Percentiles rank a stretch among this genome's conserved stretches.
phyloP scores from a whole-genome alignment of 2,113 vertebrate species.

The Lepisosteus oculatus region DNA sequence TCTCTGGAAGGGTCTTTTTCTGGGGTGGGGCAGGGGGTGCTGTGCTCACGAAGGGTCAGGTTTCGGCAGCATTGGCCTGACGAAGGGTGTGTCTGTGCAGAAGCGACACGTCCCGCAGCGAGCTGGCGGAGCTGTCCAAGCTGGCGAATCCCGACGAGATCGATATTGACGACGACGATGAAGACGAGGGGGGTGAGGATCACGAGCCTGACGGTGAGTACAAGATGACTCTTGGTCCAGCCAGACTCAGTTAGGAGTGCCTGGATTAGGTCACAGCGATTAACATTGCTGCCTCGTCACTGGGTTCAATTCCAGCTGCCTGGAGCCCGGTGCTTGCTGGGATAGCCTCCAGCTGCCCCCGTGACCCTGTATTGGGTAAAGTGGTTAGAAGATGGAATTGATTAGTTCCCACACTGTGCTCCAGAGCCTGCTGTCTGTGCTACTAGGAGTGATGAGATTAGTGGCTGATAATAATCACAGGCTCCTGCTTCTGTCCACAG shows the following conservation, averaged over 20 bases:
- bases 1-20: not conserved
- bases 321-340: too few species aligned
- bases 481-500: constrained; percentile 48
- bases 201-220: constrained; percentile 79
- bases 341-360: too few species aligned
- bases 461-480: constrained; percentile 1
- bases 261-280: not conserved
- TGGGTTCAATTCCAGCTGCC: too few species aligned
- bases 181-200: constrained; percentile 68
- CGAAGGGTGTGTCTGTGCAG: constrained; percentile 42
- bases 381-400: not conserved
- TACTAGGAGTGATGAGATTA: not conserved
- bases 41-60: not conserved
- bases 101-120: constrained; percentile 81
- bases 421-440: too few species aligned
- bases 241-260: not conserved
- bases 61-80: not conserved
- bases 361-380: not conserved
- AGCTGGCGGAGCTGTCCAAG: constrained; percentile 81
- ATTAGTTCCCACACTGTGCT: not conserved
- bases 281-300: not conserved
- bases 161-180: constrained; percentile 77
- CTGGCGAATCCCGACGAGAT: constrained; percentile 90
- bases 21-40: not conserved
- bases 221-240: not conserved